These are phyloP conservation scores for Phoebastria nigripes DNA, from an alignment of 2,797 vertebrate species.

Conservation along the genomic window DNA sequence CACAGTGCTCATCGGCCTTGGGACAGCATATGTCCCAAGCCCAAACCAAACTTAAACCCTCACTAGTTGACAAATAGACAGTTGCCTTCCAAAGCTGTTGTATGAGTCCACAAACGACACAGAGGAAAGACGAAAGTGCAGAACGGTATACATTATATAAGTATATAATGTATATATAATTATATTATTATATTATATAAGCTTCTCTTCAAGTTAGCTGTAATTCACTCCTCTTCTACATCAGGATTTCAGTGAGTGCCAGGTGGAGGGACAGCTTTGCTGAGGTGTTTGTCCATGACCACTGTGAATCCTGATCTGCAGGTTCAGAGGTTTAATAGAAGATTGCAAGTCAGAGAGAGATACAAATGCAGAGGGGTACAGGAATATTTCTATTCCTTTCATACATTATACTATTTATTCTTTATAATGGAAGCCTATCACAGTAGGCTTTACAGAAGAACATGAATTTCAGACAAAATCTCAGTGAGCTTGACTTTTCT, in stretches of 20 bases:
- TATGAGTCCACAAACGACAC: neutral
- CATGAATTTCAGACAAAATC: neutral
- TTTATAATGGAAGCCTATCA: neutral
- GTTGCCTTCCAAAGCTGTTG: neutral
- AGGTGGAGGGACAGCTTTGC: neutral
- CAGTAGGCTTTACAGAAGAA: neutral
- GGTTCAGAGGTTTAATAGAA: neutral
- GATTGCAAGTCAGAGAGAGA: neutral
- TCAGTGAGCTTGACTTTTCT: neutral
- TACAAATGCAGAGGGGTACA: neutral
- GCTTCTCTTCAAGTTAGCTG: neutral
- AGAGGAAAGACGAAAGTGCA: neutral
- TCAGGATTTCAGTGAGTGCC: neutral
- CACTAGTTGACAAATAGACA: neutral
- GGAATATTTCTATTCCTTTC: neutral
- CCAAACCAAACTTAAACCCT: neutral
- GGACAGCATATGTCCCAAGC: neutral
- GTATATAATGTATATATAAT: no score
- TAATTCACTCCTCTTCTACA: neutral
- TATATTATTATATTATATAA: neutral
- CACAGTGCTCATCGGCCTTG: neutral
- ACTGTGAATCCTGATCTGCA: neutral
- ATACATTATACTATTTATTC: neutral
- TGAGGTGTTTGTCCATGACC: neutral
- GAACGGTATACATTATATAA: neutral